Evolutionary conservation across 2,113 vertebrate genomes (phyloP), one percentile per base, ranked within the genome.

Genomic region (Ameiurus melas): DNA sequence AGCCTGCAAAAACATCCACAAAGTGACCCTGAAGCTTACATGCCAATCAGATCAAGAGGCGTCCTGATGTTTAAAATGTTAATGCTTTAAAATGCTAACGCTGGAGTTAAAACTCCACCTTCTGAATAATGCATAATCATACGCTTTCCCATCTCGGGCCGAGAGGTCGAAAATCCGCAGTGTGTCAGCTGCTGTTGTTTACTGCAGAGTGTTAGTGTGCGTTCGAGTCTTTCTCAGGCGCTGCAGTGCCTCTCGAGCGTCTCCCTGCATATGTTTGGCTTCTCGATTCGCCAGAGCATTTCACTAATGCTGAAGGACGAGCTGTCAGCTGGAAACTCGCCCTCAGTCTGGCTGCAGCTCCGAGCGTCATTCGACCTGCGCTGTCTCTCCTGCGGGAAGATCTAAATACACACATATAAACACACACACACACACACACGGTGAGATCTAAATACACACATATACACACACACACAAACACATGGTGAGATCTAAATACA

Each of bases 281-380:
- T 71, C n/a, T 85, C 17, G 13, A 39, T 36, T 60, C 84, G 22
- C 68, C 64, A 51, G 43, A 33, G 12, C 22, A 36, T 57, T 85
- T 73, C 22, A 12, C 19, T 27, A 77, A 43, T 4, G 36, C 70
- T 60, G 84, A 85, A 85, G 84, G 84, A 85, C 84, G 55, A 85
- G 70, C 84, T 77, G 84, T 85, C 84, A 85, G 84, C 84, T 85
- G 84, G 84, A 85, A 85, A 85, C 84, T 75, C 55, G 84, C 71
- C 84, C 70, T 85, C 51, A 19, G 70, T 85, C 84, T 77, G 68
- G n/a, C 68, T 53, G 33, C 30, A 60, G 43, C 43, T 85, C 84
- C 25, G 55, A 85, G 84, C 70, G 13, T 77, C 84, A 85, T 70
- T 85, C 84, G 55, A 82, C 57, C 80, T 60, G 30, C 1, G 5